Conservation (phyloP, 2,113 vertebrate genomes). For the Tragelaphus buxtoni region DNA sequence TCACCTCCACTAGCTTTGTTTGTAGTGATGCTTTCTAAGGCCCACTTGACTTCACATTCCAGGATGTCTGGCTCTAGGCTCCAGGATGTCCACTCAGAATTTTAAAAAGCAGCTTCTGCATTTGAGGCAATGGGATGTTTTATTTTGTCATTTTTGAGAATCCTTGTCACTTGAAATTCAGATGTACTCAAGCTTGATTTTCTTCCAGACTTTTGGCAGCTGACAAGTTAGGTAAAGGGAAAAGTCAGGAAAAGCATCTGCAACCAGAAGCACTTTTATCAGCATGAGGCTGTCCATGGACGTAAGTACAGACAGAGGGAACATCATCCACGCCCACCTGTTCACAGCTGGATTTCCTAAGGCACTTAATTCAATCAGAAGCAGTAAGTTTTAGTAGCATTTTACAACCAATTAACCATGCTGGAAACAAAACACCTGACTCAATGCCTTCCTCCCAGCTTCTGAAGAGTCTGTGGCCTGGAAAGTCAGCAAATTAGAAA, state of each 20-base stretch:
- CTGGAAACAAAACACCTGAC: slow-evolving; percentile 68
- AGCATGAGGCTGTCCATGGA: slow-evolving; percentile 45
- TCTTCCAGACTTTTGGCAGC: not conserved
- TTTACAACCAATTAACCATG: slow-evolving; percentile 77
- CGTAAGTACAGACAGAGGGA: slow-evolving; percentile 43
- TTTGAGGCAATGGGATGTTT: not conserved
- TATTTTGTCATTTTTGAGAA: not conserved
- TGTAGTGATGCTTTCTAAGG: not conserved
- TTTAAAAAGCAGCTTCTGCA: not conserved
- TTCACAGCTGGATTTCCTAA: slow-evolving; percentile 77
- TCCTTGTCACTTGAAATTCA: not conserved
- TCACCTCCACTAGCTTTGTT: not conserved
- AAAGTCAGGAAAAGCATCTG: not conserved
- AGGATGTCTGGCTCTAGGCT: not conserved
- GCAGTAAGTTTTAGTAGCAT: slow-evolving; percentile 74
- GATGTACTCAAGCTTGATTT: not conserved
- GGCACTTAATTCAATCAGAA: slow-evolving; percentile 76
- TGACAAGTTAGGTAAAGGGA: not conserved
- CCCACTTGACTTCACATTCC: not conserved
- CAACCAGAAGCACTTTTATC: slow-evolving; percentile 56
- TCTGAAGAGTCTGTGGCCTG: not conserved
- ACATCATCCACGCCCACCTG: slow-evolving; percentile 71
- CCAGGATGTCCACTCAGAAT: not conserved
- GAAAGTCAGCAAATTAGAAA: not conserved
- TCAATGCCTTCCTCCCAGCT: slow-evolving; percentile 40